Evolutionary conservation across 35 echinoderm and acorn worm species (phyloP), one percentile per base, ranked within the genome.

Genomic region (Diadema setosum): DNA sequence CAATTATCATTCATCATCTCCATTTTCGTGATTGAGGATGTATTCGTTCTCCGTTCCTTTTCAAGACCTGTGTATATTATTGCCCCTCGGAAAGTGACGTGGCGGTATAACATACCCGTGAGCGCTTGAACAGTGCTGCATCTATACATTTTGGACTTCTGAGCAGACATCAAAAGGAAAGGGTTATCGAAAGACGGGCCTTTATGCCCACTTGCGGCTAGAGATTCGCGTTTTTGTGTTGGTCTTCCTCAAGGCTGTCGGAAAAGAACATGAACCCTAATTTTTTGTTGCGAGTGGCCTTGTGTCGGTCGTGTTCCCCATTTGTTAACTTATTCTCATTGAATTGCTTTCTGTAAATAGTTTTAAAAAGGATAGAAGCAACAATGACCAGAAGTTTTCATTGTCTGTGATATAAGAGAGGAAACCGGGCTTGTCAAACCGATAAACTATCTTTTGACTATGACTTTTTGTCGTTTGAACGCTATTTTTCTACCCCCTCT

Each of bases 271-370:
- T 67, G 63, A 67, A 67, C 63, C 63, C 37, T 14, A 67, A 67
- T 67, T 67, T 67, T 25, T 67, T 67, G 63, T 67, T 67, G 8
- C 1, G 63, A 67, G 18, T 67, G 63, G 63, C 63, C 63, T 67
- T 67, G 63, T 67, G 37, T 67, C 63, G 63, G 63, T 67, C 63
- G 63, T 67, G 63, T 67, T 67, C 63, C 63, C 63, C 63, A 67
- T 67, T 67, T 67, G 63, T 67, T 33, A 26, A 18, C 37, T 67
- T 67, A 67, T 67, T 67, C 63, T 67, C 37, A 67, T 67, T 67
- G 63, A 67, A 67, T 67, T 67, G 63, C 63, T 67, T 67, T 67
- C 63, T 67, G 63, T 67, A 67, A 67, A 67, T 67, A 67, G 21
- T 67, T 67, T 34, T 26, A 67, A 32, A 67, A 16, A 67, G 63